Percentiles rank a stretch among this genome's conserved stretches.
Evolutionary conservation across 2,797 vertebrate species (phyloP).

Genomic region (Dromococcyx pavoninus): DNA sequence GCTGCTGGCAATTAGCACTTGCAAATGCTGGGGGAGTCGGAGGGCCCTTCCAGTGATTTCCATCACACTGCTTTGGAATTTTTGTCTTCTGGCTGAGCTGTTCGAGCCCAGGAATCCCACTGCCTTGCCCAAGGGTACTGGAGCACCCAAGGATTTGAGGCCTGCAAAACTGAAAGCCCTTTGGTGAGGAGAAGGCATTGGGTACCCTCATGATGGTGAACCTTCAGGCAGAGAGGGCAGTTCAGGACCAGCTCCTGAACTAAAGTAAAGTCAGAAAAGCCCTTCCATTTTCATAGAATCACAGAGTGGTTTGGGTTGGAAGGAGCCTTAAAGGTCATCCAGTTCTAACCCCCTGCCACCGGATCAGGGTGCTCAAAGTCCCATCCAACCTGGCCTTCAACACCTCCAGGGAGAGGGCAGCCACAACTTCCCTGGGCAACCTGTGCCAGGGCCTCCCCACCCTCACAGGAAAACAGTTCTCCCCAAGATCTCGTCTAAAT

Average conservation of each 20-base stretch:
- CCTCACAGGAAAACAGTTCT: too few relatives aligned
- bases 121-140: background rate
- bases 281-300: background rate
- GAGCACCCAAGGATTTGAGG: background rate
- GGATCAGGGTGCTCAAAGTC: too few relatives aligned
- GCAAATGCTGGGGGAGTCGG: background rate
- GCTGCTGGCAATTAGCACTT: background rate
- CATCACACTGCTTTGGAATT: background rate
- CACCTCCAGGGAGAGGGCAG: too few relatives aligned
- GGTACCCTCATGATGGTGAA: background rate
- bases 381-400: too few relatives aligned
- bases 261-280: background rate
- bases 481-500: too few relatives aligned
- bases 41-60: background rate
- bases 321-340: too few relatives aligned
- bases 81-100: background rate
- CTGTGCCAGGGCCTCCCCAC: too few relatives aligned
- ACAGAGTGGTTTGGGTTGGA: too few relatives aligned
- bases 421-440: too few relatives aligned
- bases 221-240: background rate
- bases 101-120: background rate
- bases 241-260: background rate
- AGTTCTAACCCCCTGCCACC: too few relatives aligned
- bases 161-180: background rate
- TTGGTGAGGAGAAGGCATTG: rapidly evolving